A percentile compares a stretch with the other conserved stretches of the same genome.
phyloP scores from a whole-genome alignment of 2,888 invertebrate genomes.

The Sinodicranocentrus sp. region DNA sequence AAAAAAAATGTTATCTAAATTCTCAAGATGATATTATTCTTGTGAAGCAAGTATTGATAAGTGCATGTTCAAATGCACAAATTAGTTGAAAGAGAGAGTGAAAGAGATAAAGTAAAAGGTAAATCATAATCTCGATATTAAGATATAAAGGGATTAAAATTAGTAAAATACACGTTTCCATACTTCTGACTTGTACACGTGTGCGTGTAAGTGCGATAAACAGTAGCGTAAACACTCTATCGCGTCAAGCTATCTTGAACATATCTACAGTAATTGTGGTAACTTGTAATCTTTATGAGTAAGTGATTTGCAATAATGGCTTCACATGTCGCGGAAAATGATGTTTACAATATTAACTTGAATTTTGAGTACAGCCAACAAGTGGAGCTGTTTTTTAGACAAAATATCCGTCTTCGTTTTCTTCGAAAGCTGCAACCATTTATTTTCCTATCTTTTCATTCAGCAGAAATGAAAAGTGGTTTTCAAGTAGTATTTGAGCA shows the following conservation, averaged over 20 bases:
- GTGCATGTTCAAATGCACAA: neutral
- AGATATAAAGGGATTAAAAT: constrained; percentile 5
- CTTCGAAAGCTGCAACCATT: constrained; percentile 7
- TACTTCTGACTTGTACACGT: neutral
- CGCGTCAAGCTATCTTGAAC: neutral
- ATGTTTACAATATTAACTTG: neutral
- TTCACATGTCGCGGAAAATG: neutral
- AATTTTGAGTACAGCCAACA: neutral
- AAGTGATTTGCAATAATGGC: constrained; percentile 6
- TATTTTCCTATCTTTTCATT: too few species aligned
- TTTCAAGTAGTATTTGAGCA: neutral
- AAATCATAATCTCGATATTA: constrained; percentile 30
- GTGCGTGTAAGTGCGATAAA: neutral
- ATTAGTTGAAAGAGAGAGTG: constrained; percentile 38
- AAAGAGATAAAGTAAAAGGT: constrained; percentile 26
- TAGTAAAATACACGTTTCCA: neutral
- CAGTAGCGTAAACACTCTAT: constrained; percentile 12
- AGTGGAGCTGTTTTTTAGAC: neutral
- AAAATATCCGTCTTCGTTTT: constrained; percentile 1
- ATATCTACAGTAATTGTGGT: neutral
- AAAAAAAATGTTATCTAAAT: too few species aligned
- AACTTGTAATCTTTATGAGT: neutral
- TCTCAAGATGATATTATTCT: too few species aligned
- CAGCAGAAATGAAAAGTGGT: constrained; percentile 20
- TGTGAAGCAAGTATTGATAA: neutral